Conservation (phyloP, 2,888 invertebrate genomes). For the Nomada fabriciana region DNA sequence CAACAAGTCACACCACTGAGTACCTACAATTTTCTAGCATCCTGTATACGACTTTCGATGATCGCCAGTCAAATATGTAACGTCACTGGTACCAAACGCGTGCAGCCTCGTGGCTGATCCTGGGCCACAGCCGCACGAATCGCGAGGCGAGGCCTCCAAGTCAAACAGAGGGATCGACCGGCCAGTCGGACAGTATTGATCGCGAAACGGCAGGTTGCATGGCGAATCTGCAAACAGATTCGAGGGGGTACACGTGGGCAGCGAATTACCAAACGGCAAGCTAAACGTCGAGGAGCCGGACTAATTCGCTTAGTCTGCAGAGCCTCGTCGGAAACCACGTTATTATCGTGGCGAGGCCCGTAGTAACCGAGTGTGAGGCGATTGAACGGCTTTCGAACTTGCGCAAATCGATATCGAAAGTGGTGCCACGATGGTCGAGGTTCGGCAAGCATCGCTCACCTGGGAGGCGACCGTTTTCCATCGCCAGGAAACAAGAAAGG, state of each 20-base stretch:
- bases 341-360: slow-evolving; percentile 60
- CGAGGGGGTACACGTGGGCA: slow-evolving; percentile 17
- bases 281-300: slow-evolving; percentile 47
- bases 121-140: neutral
- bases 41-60: no score
- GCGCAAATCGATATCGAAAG: slow-evolving; percentile 71
- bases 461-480: neutral
- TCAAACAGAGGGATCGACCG: slow-evolving; percentile 24
- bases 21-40: no score
- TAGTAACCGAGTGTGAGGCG: slow-evolving; percentile 37
- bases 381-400: slow-evolving; percentile 43
- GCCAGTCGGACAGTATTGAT: slow-evolving; percentile 27
- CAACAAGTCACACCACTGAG: no score
- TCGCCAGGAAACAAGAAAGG: slow-evolving; percentile 1
- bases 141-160: neutral
- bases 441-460: slow-evolving; percentile 11
- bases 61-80: no score
- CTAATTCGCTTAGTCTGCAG: slow-evolving; percentile 59
- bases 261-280: slow-evolving; percentile 18
- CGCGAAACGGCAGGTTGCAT: neutral
- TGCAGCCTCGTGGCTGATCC: no score
- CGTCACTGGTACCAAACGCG: no score
- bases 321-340: slow-evolving; percentile 51
- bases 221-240: slow-evolving; percentile 30
- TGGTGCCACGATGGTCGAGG: slow-evolving; percentile 51